Conservation (phyloP, 2,113 vertebrate species). For the Campylorhamphus procurvoides region DNA sequence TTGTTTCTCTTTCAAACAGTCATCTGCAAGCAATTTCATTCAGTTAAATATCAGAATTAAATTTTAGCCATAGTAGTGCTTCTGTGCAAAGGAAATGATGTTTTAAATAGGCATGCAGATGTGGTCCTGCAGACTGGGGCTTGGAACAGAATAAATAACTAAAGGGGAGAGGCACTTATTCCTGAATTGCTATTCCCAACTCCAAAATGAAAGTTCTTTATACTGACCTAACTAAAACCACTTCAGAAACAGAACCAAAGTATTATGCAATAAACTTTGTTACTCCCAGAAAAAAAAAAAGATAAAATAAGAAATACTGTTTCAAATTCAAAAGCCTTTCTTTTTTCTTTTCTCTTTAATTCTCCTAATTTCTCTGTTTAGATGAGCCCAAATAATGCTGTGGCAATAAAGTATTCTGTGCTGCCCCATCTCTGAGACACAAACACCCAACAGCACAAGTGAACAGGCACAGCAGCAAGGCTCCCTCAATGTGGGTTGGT, state of each 20-base stretch:
- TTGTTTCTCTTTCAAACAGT: constrained; percentile 62
- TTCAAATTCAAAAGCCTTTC: not conserved
- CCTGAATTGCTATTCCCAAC: not conserved
- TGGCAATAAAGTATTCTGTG: not conserved
- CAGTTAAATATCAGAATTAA: constrained; percentile 80
- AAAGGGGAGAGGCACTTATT: not conserved
- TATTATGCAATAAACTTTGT: not conserved
- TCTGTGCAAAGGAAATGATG: constrained; percentile 78
- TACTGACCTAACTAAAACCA: not conserved
- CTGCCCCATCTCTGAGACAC: not conserved
- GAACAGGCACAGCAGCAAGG: not conserved
- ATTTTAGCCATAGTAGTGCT: constrained; percentile 73
- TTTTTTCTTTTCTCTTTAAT: not conserved
- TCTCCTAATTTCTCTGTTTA: not conserved
- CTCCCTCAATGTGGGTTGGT: not conserved
- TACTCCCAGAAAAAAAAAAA: not conserved
- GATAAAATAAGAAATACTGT: not conserved
- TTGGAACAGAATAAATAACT: constrained; percentile 9
- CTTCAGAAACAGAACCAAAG: not conserved
- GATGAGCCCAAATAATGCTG: not conserved
- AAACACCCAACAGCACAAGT: not conserved
- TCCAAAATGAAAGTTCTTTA: not conserved
- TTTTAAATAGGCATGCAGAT: constrained; percentile 75
- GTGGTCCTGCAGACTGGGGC: constrained; percentile 45
- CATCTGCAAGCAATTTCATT: constrained; percentile 80